Conservation (phyloP, 2,888 invertebrate species). For the Cosmia pyralina region DNA sequence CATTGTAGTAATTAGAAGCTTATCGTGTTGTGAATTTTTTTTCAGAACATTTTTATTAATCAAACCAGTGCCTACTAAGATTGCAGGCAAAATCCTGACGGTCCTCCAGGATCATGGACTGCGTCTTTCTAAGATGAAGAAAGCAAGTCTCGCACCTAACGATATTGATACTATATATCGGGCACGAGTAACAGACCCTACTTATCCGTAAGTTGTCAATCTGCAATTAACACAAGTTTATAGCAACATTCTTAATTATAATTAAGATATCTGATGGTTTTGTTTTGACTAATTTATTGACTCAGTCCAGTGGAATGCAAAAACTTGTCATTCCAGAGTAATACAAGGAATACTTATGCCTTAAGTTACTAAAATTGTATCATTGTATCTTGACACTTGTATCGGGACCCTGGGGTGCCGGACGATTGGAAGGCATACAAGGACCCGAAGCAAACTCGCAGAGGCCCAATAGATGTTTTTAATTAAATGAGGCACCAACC, state of each 20-base stretch:
- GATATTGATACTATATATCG: conserved; percentile 88
- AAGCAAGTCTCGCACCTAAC: conserved; percentile 92
- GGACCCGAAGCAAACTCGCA: background rate
- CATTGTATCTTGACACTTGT: too few species aligned
- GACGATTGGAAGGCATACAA: too few species aligned
- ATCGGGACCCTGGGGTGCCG: too few species aligned
- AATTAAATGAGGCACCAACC: background rate
- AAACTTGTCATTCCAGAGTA: background rate
- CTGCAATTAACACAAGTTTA: background rate
- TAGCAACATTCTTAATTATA: background rate
- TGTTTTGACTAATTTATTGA: background rate
- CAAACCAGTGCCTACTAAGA: conserved; percentile 93
- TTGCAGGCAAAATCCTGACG: conserved; percentile 94
- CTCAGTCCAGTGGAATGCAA: background rate
- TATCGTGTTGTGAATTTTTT: conserved; percentile 48
- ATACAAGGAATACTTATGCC: background rate
- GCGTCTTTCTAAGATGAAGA: conserved; percentile 92
- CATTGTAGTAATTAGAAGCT: conserved; percentile 6
- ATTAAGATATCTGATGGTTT: background rate
- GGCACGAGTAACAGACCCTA: conserved; percentile 80
- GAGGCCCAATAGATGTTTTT: background rate
- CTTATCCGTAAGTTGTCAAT: conserved; percentile 90
- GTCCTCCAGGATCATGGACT: conserved; percentile 91
- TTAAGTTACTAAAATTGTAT: too few species aligned
- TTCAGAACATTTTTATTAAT: conserved; percentile 94